A percentile compares a stretch with the other conserved stretches of the same genome.
These are phyloP conservation scores for Tympanoctomys barrerae DNA, from an alignment of 2,797 vertebrate species.

Conservation along the genomic window DNA sequence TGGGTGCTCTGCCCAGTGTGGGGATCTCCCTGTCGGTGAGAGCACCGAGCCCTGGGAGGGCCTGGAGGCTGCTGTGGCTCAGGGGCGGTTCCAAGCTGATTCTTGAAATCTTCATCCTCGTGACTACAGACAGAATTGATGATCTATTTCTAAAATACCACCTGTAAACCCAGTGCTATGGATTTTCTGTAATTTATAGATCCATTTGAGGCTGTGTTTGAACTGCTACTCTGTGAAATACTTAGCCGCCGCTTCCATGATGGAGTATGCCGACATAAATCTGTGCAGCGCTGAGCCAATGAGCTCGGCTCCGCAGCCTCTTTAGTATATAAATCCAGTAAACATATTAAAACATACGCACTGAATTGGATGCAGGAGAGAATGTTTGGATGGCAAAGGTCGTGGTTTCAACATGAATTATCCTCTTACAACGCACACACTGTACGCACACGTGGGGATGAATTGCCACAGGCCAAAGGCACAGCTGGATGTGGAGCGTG, in stretches of 20 bases:
- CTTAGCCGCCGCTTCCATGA: not conserved
- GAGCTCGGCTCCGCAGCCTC: fast-evolving
- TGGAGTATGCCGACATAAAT: not conserved
- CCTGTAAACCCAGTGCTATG: not conserved
- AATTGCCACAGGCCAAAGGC: too few species aligned
- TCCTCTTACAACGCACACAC: not conserved
- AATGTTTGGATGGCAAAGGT: not conserved
- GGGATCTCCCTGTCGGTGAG: fast-evolving
- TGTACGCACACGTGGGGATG: fast-evolving
- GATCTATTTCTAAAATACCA: slow-evolving; percentile 36
- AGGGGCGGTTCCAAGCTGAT: not conserved
- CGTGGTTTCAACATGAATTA: not conserved
- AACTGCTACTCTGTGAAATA: not conserved
- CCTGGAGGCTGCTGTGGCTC: fast-evolving
- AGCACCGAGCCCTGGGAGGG: not conserved
- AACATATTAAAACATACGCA: fast-evolving
- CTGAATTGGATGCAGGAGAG: not conserved
- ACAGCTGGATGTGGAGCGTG: too few species aligned
- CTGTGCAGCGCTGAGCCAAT: fast-evolving
- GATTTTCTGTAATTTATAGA: slow-evolving; percentile 43
- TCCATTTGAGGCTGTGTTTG: not conserved
- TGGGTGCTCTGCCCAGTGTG: not conserved
- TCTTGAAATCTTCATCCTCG: not conserved
- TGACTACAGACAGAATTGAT: fast-evolving
- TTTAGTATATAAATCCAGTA: not conserved